A percentile compares a stretch with the other conserved stretches of the same genome.
Evolutionary conservation across 2,113 vertebrate species (phyloP).

Genomic region (Varanus salvator): DNA sequence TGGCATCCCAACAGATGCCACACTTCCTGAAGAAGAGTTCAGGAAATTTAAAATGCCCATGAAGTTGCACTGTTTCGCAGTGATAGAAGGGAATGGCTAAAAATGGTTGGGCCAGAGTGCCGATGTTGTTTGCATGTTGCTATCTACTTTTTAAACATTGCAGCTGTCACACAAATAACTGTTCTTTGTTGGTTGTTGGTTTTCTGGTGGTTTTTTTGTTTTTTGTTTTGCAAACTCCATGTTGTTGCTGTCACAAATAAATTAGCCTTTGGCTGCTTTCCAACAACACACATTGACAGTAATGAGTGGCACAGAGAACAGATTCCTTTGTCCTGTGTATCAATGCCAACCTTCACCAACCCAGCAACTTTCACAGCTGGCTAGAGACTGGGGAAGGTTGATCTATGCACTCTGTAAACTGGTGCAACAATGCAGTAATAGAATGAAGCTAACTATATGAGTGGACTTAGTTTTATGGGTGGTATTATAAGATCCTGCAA

Average conservation of each 20-base stretch:
- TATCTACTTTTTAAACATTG: not conserved
- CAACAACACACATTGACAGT: not conserved
- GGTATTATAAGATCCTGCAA: slow-evolving; percentile 40
- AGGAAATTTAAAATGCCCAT: not conserved
- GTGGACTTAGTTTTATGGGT: not conserved
- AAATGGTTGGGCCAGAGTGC: not conserved
- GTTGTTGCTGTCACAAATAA: not conserved
- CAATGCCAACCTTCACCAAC: no score
- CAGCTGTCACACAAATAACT: not conserved
- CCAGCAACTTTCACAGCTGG: no score
- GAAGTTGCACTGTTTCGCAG: not conserved
- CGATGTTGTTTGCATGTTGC: not conserved
- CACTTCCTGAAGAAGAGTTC: no score
- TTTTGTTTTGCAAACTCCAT: not conserved
- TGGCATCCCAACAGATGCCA: no score
- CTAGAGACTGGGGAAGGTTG: no score
- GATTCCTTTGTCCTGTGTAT: slow-evolving; percentile 29
- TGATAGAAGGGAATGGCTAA: no score
- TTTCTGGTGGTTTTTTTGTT: not conserved
- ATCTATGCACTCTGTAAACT: not conserved
- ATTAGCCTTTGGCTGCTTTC: not conserved
- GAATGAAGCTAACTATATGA: not conserved
- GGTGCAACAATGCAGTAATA: slow-evolving; percentile 10
- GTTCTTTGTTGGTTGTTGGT: no score
- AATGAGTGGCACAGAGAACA: slow-evolving; percentile 2